Percentiles rank a stretch among this genome's conserved stretches.
Conservation (phyloP, 2,888 invertebrate species). For the Agriopis aurantiaria region DNA sequence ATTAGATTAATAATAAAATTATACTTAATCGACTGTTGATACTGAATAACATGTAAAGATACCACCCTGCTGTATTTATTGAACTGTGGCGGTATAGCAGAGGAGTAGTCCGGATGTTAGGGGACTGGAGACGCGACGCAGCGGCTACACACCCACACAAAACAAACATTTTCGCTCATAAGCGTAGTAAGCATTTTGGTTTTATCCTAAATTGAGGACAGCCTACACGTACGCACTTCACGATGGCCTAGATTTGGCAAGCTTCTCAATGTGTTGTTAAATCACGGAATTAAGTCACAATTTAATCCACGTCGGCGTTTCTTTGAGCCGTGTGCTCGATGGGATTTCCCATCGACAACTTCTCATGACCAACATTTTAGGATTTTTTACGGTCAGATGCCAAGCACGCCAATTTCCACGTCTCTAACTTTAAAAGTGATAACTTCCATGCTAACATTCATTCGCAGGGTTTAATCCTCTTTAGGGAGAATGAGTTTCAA, state of each 20-base stretch:
- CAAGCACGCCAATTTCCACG: too few relatives aligned
- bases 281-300: not conserved
- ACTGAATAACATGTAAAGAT: not conserved
- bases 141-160: slow-evolving; percentile 48
- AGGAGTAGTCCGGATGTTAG: slow-evolving; percentile 67
- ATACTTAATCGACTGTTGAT: not conserved
- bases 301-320: not conserved
- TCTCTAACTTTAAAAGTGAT: too few relatives aligned
- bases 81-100: slow-evolving; percentile 54
- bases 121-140: slow-evolving; percentile 53
- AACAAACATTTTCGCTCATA: slow-evolving; percentile 51
- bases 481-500: too few relatives aligned
- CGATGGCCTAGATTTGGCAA: slow-evolving; percentile 9
- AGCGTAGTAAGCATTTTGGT: slow-evolving; percentile 41
- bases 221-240: slow-evolving; percentile 31
- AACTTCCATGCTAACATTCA: too few relatives aligned
- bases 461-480: too few relatives aligned
- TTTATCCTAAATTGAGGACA: slow-evolving; percentile 38
- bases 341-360: too few relatives aligned
- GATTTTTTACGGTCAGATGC: too few relatives aligned
- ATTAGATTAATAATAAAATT: not conserved
- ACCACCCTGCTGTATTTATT: slow-evolving; percentile 3
- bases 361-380: too few relatives aligned
- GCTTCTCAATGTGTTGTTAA: not conserved
- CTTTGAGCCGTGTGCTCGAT: not conserved